Percentiles rank a stretch among this genome's conserved stretches.
Conservation (phyloP, 2,797 vertebrate species). For the Brachyalestes nurse region DNA sequence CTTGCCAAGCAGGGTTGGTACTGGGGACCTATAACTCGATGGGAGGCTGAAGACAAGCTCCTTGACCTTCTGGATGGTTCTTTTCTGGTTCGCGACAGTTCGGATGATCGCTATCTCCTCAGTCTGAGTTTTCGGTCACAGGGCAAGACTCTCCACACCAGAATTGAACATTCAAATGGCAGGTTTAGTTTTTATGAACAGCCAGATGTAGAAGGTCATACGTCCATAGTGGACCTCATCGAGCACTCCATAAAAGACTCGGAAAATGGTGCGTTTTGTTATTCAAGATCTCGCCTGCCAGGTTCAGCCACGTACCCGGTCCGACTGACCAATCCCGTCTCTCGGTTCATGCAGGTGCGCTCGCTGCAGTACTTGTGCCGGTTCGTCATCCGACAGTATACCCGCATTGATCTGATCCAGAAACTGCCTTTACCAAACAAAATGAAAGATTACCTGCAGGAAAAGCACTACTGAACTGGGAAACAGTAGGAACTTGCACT, state of each 20-base stretch:
- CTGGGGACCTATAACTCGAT: conserved; percentile 98
- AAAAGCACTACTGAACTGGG: conserved; percentile 98
- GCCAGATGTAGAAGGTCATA: conserved; percentile 96
- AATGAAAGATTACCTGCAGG: conserved; percentile 99
- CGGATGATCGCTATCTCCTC: conserved; percentile 95
- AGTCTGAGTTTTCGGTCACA: conserved; percentile 98
- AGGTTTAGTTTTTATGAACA: conserved; percentile 99
- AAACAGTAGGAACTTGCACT: conserved; percentile 91
- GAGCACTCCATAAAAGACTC: conserved; percentile 98
- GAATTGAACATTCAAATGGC: conserved; percentile 98
- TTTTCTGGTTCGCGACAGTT: conserved; percentile 96
- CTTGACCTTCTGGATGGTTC: conserved; percentile 92
- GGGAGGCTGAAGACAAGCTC: conserved; percentile 98
- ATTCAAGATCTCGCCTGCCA: conserved; percentile 94
- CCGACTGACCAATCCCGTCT: conserved; percentile 94
- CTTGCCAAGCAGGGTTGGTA: conserved; percentile 98
- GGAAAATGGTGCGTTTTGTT: conserved; percentile 97
- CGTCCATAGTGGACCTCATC: conserved; percentile 96
- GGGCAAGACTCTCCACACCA: conserved; percentile 95
- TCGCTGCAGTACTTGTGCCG: conserved; percentile 98
- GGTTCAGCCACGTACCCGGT: conserved; percentile 98
- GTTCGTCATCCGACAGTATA: conserved; percentile 98
- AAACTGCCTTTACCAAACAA: conserved; percentile 99
- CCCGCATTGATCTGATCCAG: conserved; percentile 97
- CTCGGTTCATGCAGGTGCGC: conserved; percentile 98